A percentile compares a stretch with the other conserved stretches of the same genome.
These are phyloP conservation scores for Drosophila eohydei DNA, from an alignment of 2,888 invertebrate genomes.

Conservation along the genomic window DNA sequence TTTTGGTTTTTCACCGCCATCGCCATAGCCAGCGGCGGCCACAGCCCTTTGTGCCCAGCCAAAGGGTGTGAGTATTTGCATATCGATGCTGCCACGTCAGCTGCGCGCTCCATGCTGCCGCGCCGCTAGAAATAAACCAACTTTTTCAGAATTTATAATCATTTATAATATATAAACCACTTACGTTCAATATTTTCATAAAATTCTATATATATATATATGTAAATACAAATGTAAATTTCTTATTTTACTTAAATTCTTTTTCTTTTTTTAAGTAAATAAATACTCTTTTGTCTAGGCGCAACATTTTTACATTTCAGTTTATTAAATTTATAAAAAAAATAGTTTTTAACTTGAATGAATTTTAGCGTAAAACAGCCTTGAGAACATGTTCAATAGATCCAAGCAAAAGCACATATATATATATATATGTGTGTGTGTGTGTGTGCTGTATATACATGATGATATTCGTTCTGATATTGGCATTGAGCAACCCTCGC, in stretches of 20 bases:
- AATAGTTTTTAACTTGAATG: neutral
- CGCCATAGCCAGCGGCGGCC: neutral
- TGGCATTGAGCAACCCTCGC: slow-evolving; percentile 6
- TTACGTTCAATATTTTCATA: neutral
- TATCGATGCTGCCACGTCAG: too few species aligned
- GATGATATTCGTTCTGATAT: neutral
- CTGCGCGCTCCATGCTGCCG: neutral
- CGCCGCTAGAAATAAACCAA: neutral
- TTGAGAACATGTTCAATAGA: neutral
- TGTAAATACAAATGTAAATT: neutral
- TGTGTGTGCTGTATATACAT: neutral
- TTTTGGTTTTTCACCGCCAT: slow-evolving; percentile 52
- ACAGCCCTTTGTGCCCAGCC: too few species aligned
- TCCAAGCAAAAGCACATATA: neutral
- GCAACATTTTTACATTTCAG: too few species aligned
- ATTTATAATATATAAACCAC: too few species aligned
- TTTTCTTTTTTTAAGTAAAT: neutral
- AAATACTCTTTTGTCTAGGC: neutral
- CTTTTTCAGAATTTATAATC: too few species aligned
- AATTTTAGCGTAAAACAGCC: slow-evolving; percentile 1
- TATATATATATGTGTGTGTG: neutral
- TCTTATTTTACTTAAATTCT: neutral
- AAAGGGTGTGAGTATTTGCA: too few species aligned
- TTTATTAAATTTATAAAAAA: neutral
- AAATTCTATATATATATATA: neutral